Base-by-base conservation (phyloP, 2,888 invertebrate species). In the Nemapogon koenigi region DNA sequence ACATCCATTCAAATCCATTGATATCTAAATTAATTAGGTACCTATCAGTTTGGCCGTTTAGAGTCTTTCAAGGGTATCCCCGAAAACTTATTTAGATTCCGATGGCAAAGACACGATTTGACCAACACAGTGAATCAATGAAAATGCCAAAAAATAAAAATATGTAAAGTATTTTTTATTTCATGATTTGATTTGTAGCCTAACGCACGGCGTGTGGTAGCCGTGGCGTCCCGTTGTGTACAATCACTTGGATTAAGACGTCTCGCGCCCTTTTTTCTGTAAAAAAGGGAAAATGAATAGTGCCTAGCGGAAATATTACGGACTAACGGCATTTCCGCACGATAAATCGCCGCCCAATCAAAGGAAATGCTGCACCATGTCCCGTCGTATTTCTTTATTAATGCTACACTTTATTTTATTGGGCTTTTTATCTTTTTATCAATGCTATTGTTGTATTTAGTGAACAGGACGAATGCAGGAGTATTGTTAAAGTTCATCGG, bases 261-360 rank as follows among this genome's bases (percentile, higher is more conserved):
- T 72, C 67, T 68, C 73, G 71, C 68, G 76, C 76, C 75, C 75
- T 72, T 76, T 78, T 73, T 78, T 70, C 55, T 57, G 61, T 64
- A 68, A 76, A 76, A 78, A 75, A 73, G 61, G 73, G 67, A 73
- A 78, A 78, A 67, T 70, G 75, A 72, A 76, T 66, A 67, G 66
- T 61, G 59, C 59, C 52, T 64, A 61, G 69, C 78, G 80, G 80
- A 80, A 76, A 78, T 79, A 79, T 80, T 79, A 79, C 69, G 53
- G 59, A 69, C 67, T 71, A 73, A 73, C 75, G 69, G 71, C 67
- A 68, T 79, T 80, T 80, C 80, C 79, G 79, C 73, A 62, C 79
- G 68, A 80, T 80, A 80, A 79, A 79, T 78, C 68, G 69, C 63
- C 65, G 66, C 61, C 75, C 70, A 80, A 79, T 80, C 79, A 78